These are phyloP conservation scores for Drosophila kambysellisi DNA, from an alignment of 2,888 invertebrate genomes.

Conservation along the genomic window DNA sequence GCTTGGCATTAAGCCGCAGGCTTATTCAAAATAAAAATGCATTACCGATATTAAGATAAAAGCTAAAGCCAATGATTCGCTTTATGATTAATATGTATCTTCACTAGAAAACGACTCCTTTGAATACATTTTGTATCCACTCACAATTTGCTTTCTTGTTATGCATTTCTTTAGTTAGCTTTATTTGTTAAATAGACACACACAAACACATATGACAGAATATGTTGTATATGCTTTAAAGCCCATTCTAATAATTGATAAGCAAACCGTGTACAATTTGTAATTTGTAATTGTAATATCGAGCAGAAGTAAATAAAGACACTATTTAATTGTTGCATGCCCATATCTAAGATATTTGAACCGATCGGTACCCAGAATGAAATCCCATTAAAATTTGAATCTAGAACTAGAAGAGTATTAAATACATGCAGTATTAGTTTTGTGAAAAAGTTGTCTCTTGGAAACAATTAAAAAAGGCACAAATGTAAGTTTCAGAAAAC, in stretches of 20 bases:
- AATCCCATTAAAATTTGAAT: neutral
- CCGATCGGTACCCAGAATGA: neutral
- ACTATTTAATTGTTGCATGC: constrained; percentile 61
- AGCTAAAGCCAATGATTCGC: constrained; percentile 55
- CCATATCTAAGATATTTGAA: neutral
- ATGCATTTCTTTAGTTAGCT: constrained; percentile 48
- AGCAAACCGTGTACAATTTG: constrained; percentile 40
- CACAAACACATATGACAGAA: constrained; percentile 8
- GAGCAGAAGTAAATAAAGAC: constrained; percentile 53
- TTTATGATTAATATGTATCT: constrained; percentile 11
- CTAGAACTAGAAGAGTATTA: neutral
- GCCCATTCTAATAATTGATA: constrained; percentile 37
- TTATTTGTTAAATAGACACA: constrained; percentile 16
- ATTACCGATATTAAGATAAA: constrained; percentile 15
- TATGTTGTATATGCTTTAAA: constrained; percentile 29
- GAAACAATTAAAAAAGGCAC: neutral
- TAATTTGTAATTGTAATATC: constrained; percentile 41
- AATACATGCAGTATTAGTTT: neutral
- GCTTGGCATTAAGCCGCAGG: constrained; percentile 80
- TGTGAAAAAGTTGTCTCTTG: neutral
- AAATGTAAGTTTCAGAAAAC: neutral
- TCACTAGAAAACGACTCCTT: neutral
- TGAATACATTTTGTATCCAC: constrained; percentile 15
- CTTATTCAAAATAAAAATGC: constrained; percentile 44
- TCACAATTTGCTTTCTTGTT: constrained; percentile 31